A percentile compares a stretch with the other conserved stretches of the same genome.
Evolutionary conservation across 2,888 invertebrate species (phyloP).

Genomic region (Cheilosia vulpina): DNA sequence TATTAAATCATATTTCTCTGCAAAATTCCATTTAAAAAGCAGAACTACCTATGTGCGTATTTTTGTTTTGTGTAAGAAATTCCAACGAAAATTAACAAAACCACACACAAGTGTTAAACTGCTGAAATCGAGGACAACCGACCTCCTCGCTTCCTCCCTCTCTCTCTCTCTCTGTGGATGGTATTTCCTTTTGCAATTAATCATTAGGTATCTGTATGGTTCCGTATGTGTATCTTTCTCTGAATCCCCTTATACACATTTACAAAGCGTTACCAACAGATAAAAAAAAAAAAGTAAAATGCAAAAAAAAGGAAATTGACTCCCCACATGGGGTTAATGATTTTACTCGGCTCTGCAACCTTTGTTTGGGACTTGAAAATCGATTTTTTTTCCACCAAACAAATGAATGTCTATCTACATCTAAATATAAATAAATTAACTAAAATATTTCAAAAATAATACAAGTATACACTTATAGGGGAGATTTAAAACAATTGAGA

Average conservation of each 20-base stretch:
- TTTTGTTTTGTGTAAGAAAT: conserved; percentile 18
- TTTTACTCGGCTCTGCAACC: conserved; percentile 17
- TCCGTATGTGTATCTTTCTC: conserved; percentile 13
- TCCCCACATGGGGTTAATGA: conserved; percentile 50
- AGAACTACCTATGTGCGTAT: background rate
- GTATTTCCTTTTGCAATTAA: conserved; percentile 60
- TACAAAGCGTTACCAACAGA: background rate
- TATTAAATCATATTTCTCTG: conserved; percentile 17
- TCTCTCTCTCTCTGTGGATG: conserved; percentile 10
- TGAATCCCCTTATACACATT: conserved; percentile 24
- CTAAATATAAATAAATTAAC: conserved; percentile 14
- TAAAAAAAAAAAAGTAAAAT: background rate
- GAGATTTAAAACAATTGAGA: conserved; percentile 16
- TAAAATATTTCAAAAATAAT: background rate
- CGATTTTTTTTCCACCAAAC: background rate
- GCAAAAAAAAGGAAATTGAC: conserved; percentile 38
- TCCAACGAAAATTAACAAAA: conserved; percentile 9
- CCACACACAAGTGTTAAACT: conserved; percentile 27
- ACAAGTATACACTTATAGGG: background rate
- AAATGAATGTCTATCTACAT: background rate
- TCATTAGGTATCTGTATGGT: conserved; percentile 49
- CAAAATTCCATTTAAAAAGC: conserved; percentile 9
- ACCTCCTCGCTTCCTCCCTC: background rate
- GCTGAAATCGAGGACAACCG: conserved; percentile 49
- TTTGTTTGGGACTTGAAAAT: conserved; percentile 37